Conservation (phyloP, 2,113 vertebrate genomes). For the Pterophyllum scalare region DNA sequence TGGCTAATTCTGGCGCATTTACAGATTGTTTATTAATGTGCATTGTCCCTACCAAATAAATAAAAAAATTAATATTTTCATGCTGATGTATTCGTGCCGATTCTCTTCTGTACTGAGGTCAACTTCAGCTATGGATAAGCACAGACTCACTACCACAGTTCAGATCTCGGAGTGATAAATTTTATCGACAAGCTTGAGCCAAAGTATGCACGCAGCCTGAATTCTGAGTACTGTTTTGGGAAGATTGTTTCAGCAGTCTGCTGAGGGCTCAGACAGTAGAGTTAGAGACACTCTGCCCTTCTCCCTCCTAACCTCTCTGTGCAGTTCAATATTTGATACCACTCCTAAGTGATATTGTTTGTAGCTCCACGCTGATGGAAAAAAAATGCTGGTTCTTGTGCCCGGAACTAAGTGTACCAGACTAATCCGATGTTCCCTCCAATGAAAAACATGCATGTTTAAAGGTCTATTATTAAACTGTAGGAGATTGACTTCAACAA, state of each 20-base stretch:
- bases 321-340: conserved; percentile 71
- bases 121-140: not conserved
- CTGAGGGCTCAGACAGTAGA: conserved; percentile 25
- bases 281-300: conserved; percentile 37
- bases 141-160: not conserved
- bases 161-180: conserved; percentile 14
- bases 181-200: conserved; percentile 16
- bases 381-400: conserved; percentile 38
- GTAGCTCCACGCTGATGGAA: conserved; percentile 55
- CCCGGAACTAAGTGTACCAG: conserved; percentile 37
- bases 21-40: no score
- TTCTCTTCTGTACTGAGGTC: not conserved
- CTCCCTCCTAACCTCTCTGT: conserved; percentile 37
- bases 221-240: conserved; percentile 40
- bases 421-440: conserved; percentile 2
- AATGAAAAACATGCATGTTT: conserved; percentile 9
- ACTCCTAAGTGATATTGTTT: conserved; percentile 67
- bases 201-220: conserved; percentile 29
- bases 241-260: conserved; percentile 30
- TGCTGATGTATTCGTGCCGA: not conserved
- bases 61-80: no score
- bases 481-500: conserved; percentile 4
- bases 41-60: no score
- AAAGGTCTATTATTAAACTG: conserved; percentile 34
- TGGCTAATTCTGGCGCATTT: no score